Evolutionary conservation across 2,888 invertebrate species (phyloP).

Genomic region (Zhuqinia jingwanae): DNA sequence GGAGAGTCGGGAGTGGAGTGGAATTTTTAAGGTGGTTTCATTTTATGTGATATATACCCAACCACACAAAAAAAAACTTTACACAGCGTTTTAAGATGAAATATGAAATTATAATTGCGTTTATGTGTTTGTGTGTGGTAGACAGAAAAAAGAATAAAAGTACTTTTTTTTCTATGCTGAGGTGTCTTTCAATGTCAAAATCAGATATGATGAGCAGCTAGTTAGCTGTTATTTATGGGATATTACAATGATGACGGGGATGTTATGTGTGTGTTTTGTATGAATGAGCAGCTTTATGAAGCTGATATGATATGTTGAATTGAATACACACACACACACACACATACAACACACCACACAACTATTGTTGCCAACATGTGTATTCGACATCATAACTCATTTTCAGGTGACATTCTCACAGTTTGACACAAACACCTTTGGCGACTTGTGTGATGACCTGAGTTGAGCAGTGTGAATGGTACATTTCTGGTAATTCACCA

Average conservation of each 20-base stretch:
- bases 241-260: constrained; percentile 67
- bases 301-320: constrained; percentile 25
- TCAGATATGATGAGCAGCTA: constrained; percentile 43
- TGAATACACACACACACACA: too few relatives aligned
- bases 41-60: too few relatives aligned
- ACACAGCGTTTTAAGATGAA: constrained; percentile 33
- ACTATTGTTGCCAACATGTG: constrained; percentile 47
- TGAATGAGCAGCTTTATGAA: constrained; percentile 57
- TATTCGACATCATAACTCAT: constrained; percentile 68
- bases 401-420: constrained; percentile 61
- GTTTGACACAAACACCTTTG: constrained; percentile 65
- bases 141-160: not conserved
- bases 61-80: not conserved
- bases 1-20: too few relatives aligned
- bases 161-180: too few relatives aligned
- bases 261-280: constrained; percentile 48
- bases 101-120: constrained; percentile 22
- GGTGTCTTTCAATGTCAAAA: constrained; percentile 46
- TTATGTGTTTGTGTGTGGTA: constrained; percentile 45
- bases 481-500: constrained; percentile 31
- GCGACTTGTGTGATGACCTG: constrained; percentile 57
- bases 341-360: too few relatives aligned
- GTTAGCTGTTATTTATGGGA: constrained; percentile 62
- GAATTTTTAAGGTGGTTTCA: constrained; percentile 17
- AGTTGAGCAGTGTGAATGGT: constrained; percentile 1